Evolutionary conservation across 64 coral and sea anemone genomes (phyloP).

Genomic region (Actinia tenebrosa): DNA sequence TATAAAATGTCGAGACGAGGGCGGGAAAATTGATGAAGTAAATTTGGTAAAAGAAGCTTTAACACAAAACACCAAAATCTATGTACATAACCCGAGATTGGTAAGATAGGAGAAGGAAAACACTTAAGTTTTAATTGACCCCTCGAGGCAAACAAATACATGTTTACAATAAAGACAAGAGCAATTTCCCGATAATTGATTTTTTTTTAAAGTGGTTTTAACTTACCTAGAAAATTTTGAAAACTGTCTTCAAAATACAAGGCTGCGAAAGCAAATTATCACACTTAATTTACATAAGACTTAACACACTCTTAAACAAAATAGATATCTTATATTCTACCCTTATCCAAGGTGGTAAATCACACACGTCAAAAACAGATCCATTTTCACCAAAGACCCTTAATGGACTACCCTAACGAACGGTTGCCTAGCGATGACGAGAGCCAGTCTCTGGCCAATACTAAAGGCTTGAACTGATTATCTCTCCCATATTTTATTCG

Average conservation of each 20-base stretch:
- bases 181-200: neutral
- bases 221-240: neutral
- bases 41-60: neutral
- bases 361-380: neutral
- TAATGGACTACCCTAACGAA: neutral
- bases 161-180: neutral
- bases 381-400: neutral
- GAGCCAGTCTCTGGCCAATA: neutral
- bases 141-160: neutral
- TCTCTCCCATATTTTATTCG: too few species aligned
- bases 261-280: neutral
- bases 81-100: neutral
- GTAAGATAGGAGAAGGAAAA: neutral
- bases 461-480: too few species aligned
- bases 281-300: neutral
- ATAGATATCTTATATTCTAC: neutral
- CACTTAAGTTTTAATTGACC: neutral
- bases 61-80: neutral
- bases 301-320: neutral
- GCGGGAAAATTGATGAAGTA: neutral
- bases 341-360: neutral
- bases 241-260: neutral
- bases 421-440: neutral
- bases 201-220: neutral
- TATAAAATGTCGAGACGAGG: too few species aligned